Conservation (phyloP, 2,888 invertebrate genomes). For the Polia nebulosa region DNA sequence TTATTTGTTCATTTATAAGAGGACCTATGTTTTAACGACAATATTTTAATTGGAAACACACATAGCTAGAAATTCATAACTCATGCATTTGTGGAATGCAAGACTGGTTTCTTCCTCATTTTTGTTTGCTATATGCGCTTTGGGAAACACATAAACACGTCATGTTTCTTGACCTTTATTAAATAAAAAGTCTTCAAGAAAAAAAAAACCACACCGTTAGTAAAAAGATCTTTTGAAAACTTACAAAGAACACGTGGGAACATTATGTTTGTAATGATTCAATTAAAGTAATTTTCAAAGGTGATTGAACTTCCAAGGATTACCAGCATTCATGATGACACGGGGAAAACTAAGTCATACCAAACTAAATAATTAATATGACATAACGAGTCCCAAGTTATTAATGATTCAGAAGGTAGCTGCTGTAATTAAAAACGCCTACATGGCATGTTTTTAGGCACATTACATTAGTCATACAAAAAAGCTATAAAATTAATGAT, state of each 20-base stretch:
- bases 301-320: conserved; percentile 54
- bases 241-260: conserved; percentile 33
- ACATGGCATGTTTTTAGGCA: conserved; percentile 46
- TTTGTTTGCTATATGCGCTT: conserved; percentile 1
- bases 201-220: not conserved
- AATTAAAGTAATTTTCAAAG: conserved; percentile 35
- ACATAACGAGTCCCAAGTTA: conserved; percentile 25
- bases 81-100: not conserved
- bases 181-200: conserved; percentile 8
- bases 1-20: too few relatives aligned
- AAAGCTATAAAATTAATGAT: conserved; percentile 35
- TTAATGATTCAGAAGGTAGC: conserved; percentile 44
- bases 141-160: conserved; percentile 28
- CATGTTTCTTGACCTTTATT: not conserved
- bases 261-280: not conserved
- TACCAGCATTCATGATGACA: conserved; percentile 9
- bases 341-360: conserved; percentile 21
- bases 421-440: conserved; percentile 55
- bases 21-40: too few relatives aligned
- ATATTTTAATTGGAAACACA: too few relatives aligned
- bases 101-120: conserved; percentile 4
- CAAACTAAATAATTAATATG: conserved; percentile 32
- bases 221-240: conserved; percentile 19
- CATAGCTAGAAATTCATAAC: not conserved
- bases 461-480: conserved; percentile 57